Base-by-base conservation (phyloP, 2,113 vertebrate genomes). In the Oxyruncus cristatus region DNA sequence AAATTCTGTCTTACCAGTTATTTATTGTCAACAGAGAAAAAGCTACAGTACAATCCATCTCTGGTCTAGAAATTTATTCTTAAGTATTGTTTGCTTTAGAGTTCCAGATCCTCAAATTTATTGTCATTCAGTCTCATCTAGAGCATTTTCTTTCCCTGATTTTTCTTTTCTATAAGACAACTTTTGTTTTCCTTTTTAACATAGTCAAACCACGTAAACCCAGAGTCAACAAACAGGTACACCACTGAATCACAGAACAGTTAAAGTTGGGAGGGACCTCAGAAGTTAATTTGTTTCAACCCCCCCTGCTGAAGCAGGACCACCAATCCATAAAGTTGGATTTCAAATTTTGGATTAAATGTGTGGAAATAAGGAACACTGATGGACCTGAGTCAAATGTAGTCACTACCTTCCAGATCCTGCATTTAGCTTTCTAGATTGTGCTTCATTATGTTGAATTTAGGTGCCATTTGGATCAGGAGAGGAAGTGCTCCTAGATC, bases 181-280 rank as follows among this genome's bases (percentile, higher is more conserved):
- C 14, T 21, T 56, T 33, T 3, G 41, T 53, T 42, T 35, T 9
- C 35, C 7, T 50, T 68, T 74, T 67, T 46, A n/a, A n/a, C 33
- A 17, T 28, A 32, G 19, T 50, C 22, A 59, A 50, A 9, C 4
- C 44, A 49, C 14, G 50, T 62, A 89, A 70, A 49, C 5, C 14
- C 0, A 0, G 41, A 27, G 9, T 59, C 20, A 75, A 63, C 37
- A 49, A 17, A 3, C 1, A 22, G 2, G 6, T 47, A 16, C 47
- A 47, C 79, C 18, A 30, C 27, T 70, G 55, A 70, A 74, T 41
- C 13, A 61, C 11, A 39, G 44, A 87, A 55, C 2, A 7, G 18
- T 1, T 77, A 21, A 90, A 46, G 11, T 9, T 71, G 32, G 32
- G 67, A 85, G 19, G 5, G 19, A 66, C 27, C 4, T 85, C 9